Percentiles rank a stretch among this genome's conserved stretches.
Conservation (phyloP, 2,888 invertebrate genomes). For the Sarcophaga variegata region DNA sequence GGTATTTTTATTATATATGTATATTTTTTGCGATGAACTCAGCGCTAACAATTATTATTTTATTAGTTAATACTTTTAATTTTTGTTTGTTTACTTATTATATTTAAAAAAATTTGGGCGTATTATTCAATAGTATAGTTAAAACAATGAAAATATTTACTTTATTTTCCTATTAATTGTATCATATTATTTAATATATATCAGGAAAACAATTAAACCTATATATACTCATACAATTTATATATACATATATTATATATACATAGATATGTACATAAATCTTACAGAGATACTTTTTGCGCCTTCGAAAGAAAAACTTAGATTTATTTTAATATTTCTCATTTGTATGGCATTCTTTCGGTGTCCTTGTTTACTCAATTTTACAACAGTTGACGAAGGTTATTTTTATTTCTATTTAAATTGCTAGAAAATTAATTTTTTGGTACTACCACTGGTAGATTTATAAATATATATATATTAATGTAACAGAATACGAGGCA, state of each 20-base stretch:
- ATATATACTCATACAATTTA: not conserved
- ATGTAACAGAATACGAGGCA: no score
- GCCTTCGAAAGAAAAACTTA: slow-evolving; percentile 54
- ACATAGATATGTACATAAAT: slow-evolving; percentile 4
- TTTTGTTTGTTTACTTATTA: slow-evolving; percentile 33
- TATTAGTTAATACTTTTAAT: slow-evolving; percentile 30
- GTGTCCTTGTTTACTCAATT: slow-evolving; percentile 55
- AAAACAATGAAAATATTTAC: slow-evolving; percentile 7
- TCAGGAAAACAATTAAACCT: not conserved
- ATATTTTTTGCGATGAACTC: slow-evolving; percentile 80
- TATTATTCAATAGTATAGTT: no score
- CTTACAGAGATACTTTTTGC: slow-evolving; percentile 46
- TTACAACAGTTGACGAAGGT: slow-evolving; percentile 15
- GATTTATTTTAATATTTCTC: slow-evolving; percentile 37
- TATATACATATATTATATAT: not conserved
- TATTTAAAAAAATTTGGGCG: not conserved
- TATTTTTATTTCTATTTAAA: slow-evolving; percentile 30
- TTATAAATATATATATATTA: not conserved
- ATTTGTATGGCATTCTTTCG: slow-evolving; percentile 55
- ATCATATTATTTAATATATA: not conserved
- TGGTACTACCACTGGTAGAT: slow-evolving; percentile 31
- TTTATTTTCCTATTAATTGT: not conserved
- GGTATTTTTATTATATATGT: slow-evolving; percentile 56
- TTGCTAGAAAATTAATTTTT: slow-evolving; percentile 18
- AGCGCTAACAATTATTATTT: slow-evolving; percentile 68